Conservation (phyloP, 2,888 invertebrate genomes). For the Pelosia muscerda region DNA sequence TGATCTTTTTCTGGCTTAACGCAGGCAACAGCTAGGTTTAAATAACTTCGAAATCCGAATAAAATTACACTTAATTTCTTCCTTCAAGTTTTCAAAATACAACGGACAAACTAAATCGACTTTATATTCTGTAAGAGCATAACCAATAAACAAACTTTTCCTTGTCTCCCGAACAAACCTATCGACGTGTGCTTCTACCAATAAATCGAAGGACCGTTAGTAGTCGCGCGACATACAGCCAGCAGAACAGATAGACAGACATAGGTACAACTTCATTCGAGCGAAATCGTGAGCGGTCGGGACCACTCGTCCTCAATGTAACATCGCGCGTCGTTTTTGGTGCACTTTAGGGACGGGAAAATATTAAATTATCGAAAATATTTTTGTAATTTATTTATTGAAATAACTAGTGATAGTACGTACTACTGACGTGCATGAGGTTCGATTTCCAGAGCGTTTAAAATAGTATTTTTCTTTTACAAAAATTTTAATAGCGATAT, state of each 20-base stretch:
- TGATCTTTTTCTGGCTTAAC: neutral
- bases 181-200: constrained; percentile 42
- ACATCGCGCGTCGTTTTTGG: constrained; percentile 53
- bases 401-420: neutral
- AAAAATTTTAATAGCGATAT: neutral
- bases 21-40: neutral
- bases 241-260: constrained; percentile 52
- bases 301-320: constrained; percentile 57
- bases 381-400: neutral
- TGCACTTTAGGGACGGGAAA: constrained; percentile 47
- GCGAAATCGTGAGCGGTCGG: constrained; percentile 67
- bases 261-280: constrained; percentile 72
- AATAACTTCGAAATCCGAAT: neutral
- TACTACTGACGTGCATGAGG: neutral
- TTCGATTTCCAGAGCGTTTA: neutral
- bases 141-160: constrained; percentile 26
- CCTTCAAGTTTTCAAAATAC: neutral
- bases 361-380: neutral
- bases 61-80: neutral
- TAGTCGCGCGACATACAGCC: constrained; percentile 43
- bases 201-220: constrained; percentile 53
- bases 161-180: constrained; percentile 27
- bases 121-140: constrained; percentile 16
- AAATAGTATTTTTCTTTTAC: neutral
- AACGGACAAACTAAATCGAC: constrained; percentile 1